Base-by-base conservation (phyloP, 2,797 vertebrate species). In the Poeciliopsis presidionis region DNA sequence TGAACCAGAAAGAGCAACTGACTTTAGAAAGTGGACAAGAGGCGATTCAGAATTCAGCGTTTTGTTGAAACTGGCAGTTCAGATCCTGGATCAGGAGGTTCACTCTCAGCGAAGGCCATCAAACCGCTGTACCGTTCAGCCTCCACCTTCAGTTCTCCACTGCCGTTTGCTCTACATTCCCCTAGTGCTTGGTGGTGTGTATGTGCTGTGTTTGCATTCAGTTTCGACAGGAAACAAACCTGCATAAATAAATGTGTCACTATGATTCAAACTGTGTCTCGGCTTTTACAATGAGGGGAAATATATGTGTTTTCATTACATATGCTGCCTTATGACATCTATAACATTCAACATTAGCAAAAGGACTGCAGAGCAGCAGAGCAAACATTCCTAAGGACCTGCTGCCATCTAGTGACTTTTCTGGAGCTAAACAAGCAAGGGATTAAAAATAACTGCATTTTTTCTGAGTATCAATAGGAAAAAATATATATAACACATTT, bases 171-270 rank as follows among this genome's bases (percentile, higher is more conserved):
- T 94, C 90, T 90, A 91, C 92, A 92, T 93, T 82, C 93, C 94
- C 89, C 92, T 96, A 95, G 96, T 97, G 96, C 97, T 98, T 95
- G 84, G 96, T 98, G 97, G 95, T 96, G 96, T 97, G 96, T 97
- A 96, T 96, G 97, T 97, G 96, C 96, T 97, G 97, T 97, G 97
- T 96, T 97, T 97, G 97, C 97, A 98, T 95, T 97, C 95, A 96
- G 96, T 97, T 95, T 96, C 95, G 97, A 97, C 97, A 96, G 96
- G 97, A 97, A 93, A 95, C 91, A 94, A 94, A 93, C 90, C 93
- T 90, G 91, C 94, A 94, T 94, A 90, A 96, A 95, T 95, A 98
- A 97, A 98, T 96, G 97, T 97, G 88, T 94, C 89, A 85, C 89
- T 94, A 92, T 88, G 87, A 92, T 90, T 92, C 79, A 91, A 89